Conservation (phyloP, 92 coral and sea anemone genomes). For the Scolanthus callimorphus region DNA sequence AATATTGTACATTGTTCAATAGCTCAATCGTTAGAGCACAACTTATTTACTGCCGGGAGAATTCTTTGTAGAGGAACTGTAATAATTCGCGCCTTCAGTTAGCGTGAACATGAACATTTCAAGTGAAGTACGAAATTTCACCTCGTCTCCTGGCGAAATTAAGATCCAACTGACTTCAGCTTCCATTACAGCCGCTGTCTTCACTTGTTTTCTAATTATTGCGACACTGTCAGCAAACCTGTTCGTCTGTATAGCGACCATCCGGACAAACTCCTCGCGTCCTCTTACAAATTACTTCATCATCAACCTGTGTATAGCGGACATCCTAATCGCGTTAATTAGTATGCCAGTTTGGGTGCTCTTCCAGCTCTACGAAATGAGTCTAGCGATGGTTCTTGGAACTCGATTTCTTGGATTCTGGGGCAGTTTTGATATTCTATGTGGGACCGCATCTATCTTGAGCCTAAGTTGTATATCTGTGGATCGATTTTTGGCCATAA, state of each 20-base stretch:
- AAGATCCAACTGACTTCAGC: no score
- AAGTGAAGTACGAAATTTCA: no score
- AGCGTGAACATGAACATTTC: no score
- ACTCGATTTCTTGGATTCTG: slow-evolving; percentile 43
- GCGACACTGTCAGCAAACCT: slow-evolving; percentile 54
- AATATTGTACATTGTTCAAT: no score
- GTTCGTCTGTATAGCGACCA: slow-evolving; percentile 74
- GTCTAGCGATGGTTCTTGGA: slow-evolving; percentile 28
- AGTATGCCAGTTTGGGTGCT: slow-evolving; percentile 88
- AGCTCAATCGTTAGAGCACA: no score
- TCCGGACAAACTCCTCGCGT: slow-evolving; percentile 51
- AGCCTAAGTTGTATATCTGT: slow-evolving; percentile 83
- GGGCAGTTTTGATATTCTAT: slow-evolving; percentile 69
- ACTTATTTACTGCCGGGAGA: no score
- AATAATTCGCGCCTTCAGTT: no score
- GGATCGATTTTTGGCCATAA: slow-evolving; percentile 70
- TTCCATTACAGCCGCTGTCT: slow-evolving; percentile 59
- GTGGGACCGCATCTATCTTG: slow-evolving; percentile 84
- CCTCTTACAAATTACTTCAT: slow-evolving; percentile 75
- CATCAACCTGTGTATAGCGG: slow-evolving; percentile 83
- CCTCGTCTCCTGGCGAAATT: no score
- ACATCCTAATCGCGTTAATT: slow-evolving; percentile 65
- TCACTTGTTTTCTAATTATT: slow-evolving; percentile 56
- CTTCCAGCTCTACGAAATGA: slow-evolving; percentile 44
- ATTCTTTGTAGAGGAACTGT: no score